These are phyloP conservation scores for Coluber constrictor DNA, from an alignment of 2,797 vertebrate species.

Conservation along the genomic window DNA sequence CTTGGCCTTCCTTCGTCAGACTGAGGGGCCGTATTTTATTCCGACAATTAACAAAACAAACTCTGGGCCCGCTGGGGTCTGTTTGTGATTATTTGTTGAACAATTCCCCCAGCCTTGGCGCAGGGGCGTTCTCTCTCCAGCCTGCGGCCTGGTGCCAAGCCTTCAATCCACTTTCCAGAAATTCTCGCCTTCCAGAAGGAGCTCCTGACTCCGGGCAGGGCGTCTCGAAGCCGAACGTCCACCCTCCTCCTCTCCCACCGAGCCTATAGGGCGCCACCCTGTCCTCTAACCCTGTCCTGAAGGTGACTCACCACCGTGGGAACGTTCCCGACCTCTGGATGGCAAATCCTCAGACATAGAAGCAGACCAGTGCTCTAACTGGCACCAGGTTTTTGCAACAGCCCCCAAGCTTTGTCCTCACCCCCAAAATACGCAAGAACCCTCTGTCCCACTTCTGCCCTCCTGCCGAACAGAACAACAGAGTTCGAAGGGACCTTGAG, in stretches of 20 bases:
- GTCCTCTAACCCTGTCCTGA: background rate
- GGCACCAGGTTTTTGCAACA: too few relatives aligned
- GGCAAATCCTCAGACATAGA: background rate
- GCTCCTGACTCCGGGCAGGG: background rate
- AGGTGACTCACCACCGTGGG: background rate
- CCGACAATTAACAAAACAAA: slow-evolving; percentile 59
- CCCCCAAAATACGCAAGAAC: background rate
- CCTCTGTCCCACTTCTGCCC: background rate
- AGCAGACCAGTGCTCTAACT: background rate
- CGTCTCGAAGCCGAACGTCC: background rate
- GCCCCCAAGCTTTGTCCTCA: background rate
- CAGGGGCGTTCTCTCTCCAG: slow-evolving; percentile 10
- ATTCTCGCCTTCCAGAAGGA: background rate
- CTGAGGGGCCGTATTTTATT: slow-evolving; percentile 52
- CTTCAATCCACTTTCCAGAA: background rate
- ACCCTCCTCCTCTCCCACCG: background rate
- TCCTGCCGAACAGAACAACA: too few relatives aligned
- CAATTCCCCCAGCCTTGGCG: slow-evolving; percentile 43
- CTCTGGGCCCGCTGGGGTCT: slow-evolving; percentile 45
- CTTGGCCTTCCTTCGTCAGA: slow-evolving; percentile 59
- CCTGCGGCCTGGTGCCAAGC: slow-evolving; percentile 18
- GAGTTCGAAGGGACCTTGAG: too few relatives aligned
- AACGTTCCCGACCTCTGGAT: accelerated
- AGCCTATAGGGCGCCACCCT: background rate
- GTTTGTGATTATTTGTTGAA: slow-evolving; percentile 62